Percentiles rank a stretch among this genome's conserved stretches.
phyloP scores from a whole-genome alignment of 2,888 invertebrate species.

The Amphipoea oculea region DNA sequence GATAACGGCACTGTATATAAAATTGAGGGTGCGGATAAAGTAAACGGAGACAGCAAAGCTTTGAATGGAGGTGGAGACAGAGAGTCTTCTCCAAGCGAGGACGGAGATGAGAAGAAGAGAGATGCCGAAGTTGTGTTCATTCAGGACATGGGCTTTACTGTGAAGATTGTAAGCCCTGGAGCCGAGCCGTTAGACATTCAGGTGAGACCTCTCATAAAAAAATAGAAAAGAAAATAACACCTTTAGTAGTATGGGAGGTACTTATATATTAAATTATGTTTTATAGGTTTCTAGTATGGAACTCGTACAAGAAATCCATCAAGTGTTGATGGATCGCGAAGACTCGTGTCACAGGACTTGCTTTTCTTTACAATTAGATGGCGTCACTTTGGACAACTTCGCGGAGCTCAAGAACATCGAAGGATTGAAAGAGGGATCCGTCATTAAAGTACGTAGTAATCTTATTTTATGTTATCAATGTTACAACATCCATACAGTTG shows the following conservation, averaged over 20 bases:
- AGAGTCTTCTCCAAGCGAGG: conserved; percentile 87
- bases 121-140: conserved; percentile 96
- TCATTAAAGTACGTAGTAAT: conserved; percentile 93
- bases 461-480: background rate
- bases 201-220: conserved; percentile 82
- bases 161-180: conserved; percentile 98
- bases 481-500: background rate
- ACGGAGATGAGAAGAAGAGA: conserved; percentile 90
- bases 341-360: conserved; percentile 99
- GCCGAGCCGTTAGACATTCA: conserved; percentile 98
- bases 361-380: conserved; percentile 98
- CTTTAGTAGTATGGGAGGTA: background rate
- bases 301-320: conserved; percentile 99
- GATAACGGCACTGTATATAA: conserved; percentile 73
- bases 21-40: conserved; percentile 74
- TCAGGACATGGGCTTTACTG: conserved; percentile 97
- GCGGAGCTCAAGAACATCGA: conserved; percentile 99
- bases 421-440: conserved; percentile 97
- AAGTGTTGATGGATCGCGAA: conserved; percentile 99
- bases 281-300: conserved; percentile 94
- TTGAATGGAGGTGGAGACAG: conserved; percentile 86
- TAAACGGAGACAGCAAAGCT: conserved; percentile 79
- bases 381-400: conserved; percentile 98
- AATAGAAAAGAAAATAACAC: background rate
- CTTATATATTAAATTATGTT: background rate